These are phyloP conservation scores for Auanema sp. DNA, from an alignment of 2,888 invertebrate species.

Conservation along the genomic window DNA sequence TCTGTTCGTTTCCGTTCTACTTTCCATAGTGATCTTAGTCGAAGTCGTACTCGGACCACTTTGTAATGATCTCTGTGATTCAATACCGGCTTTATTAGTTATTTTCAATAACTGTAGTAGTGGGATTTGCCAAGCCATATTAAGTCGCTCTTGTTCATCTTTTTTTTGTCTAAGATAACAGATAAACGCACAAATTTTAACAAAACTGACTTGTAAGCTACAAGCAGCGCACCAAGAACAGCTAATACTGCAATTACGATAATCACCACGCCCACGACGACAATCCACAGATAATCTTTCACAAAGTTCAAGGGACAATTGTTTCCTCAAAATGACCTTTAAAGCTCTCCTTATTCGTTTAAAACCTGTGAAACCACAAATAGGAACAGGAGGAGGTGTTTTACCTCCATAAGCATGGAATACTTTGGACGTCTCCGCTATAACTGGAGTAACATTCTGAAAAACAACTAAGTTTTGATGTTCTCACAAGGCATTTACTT, in stretches of 20 bases:
- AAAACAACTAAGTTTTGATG: no score
- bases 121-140: constrained; percentile 39
- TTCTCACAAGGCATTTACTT: not conserved
- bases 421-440: constrained; percentile 20
- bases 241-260: constrained; percentile 28
- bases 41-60: constrained; percentile 34
- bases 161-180: constrained; percentile 26
- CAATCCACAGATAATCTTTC: constrained; percentile 38
- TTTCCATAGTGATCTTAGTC: constrained; percentile 36
- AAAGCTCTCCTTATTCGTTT: not conserved
- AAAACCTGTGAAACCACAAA: constrained; percentile 38
- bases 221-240: constrained; percentile 14
- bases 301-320: constrained; percentile 35
- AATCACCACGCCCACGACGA: constrained; percentile 34
- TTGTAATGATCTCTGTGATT: constrained; percentile 39
- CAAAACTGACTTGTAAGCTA: constrained; percentile 5
- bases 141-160: constrained; percentile 30
- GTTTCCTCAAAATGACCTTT: constrained; percentile 10
- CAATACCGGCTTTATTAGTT: constrained; percentile 18
- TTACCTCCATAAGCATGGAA: constrained; percentile 32
- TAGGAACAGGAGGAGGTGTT: constrained; percentile 26
- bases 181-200: not conserved
- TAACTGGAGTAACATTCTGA: constrained; percentile 30
- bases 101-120: constrained; percentile 13
- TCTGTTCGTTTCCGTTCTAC: constrained; percentile 30